Evolutionary conservation across 2,888 invertebrate genomes (phyloP), one percentile per base, ranked within the genome.

Genomic region (Formica aserva): DNA sequence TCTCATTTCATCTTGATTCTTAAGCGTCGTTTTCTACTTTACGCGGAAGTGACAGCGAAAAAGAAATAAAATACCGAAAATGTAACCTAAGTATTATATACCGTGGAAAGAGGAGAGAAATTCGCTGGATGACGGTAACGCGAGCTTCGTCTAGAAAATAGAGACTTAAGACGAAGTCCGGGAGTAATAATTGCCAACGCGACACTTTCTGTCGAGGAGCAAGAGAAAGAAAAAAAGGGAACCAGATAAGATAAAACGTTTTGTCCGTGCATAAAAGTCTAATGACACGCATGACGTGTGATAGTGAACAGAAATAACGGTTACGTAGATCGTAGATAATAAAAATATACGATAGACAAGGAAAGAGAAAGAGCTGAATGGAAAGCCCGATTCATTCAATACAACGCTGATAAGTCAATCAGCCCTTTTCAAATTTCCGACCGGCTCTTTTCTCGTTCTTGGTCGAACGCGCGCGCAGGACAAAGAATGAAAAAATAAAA

Each of bases 371-470:
- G 1, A 52, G 52, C 83, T 35, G 26, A 65, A 60, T 41, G 65
- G 71, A 83, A 52, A 85, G 69, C 48, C 57, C n/a, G 83, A 72
- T 83, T 87, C 83, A 87, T 87, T 82, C 63, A 66, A 85, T 85
- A 67, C 67, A 62, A 57, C 60, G 62, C 57, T 65, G 74, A 78
- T 41, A 38, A 78, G 65, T 74, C 57, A 75, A 60, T 74, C 83
- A 45, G 69, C 41, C 55, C 74, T 66, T 75, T 74, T 52, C 32
- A 66, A 66, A 52, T 52, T 38, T 60, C 48, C 55, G 67, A 65
- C 52, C 65, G 63, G 41, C 26, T 63, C 41, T 22, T 57, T 41
- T 60, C 41, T 71, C 77, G 48, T 62, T 65, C 69, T 55, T n/a
- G 29, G 32, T n/a, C 41, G 29, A 2, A 32, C 22, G 76, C 15